Evolutionary conservation across 2,797 vertebrate genomes (phyloP).

Genomic region (Ciconia nigra): DNA sequence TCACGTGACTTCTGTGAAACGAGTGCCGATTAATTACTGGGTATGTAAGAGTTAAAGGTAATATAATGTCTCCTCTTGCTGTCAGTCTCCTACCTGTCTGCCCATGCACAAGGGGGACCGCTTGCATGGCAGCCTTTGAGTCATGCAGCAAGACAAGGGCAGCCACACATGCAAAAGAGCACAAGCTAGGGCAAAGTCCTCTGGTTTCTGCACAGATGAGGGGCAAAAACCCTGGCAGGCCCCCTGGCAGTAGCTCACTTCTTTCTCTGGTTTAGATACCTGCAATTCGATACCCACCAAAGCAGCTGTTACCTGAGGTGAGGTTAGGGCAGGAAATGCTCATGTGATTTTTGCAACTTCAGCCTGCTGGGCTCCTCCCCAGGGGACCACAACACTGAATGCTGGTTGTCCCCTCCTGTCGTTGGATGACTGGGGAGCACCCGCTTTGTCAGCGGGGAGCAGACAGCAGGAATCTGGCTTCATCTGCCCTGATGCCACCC

Average conservation of each 20-base stretch:
- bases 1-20: neutral
- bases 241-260: neutral
- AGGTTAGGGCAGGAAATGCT: neutral
- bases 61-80: neutral
- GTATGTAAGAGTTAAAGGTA: neutral
- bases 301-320: neutral
- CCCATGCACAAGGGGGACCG: neutral
- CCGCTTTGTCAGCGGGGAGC: accelerated
- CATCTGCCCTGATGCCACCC: neutral
- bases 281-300: neutral
- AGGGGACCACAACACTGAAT: neutral
- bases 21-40: neutral
- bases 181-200: neutral
- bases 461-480: neutral
- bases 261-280: neutral
- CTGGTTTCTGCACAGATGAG: neutral
- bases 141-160: neutral
- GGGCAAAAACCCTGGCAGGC: neutral
- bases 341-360: neutral
- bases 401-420: neutral
- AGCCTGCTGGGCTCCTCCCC: neutral
- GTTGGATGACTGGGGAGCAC: neutral
- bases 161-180: neutral
- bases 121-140: conserved; percentile 1
- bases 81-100: conserved; percentile 17